Evolutionary conservation across 2,797 vertebrate genomes (phyloP).

Genomic region (Peromyscus nudipes): DNA sequence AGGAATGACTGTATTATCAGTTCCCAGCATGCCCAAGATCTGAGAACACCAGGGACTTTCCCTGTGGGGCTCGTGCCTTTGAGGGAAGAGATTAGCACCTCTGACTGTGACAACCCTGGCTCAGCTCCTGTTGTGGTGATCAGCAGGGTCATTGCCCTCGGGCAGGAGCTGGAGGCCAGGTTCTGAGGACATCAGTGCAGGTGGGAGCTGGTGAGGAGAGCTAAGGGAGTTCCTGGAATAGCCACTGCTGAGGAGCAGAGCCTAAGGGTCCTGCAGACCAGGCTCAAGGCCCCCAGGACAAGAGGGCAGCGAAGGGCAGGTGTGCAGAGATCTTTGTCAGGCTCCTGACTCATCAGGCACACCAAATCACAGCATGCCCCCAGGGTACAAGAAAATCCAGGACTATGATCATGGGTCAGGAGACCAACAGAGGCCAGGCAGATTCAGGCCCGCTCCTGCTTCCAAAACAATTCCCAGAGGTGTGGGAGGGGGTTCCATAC

Average conservation of each 20-base stretch:
- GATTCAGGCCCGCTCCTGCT: background rate
- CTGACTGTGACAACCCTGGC: background rate
- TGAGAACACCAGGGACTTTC: background rate
- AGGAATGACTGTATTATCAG: background rate
- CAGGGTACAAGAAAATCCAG: background rate
- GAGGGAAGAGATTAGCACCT: background rate
- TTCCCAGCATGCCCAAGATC: background rate
- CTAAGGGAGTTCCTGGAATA: background rate
- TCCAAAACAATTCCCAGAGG: rapidly evolving
- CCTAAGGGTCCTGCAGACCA: background rate
- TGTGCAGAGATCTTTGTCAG: background rate
- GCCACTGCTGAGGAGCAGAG: background rate
- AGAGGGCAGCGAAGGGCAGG: background rate
- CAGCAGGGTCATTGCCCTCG: background rate
- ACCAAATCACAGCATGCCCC: background rate
- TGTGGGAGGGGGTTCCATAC: background rate
- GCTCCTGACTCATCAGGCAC: too few relatives aligned
- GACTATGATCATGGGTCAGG: background rate
- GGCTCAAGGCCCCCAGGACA: background rate
- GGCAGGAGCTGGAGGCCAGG: background rate
- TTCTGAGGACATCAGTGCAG: background rate
- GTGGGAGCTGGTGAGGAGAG: background rate
- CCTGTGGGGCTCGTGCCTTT: background rate
- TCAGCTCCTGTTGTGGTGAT: background rate
- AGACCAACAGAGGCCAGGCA: background rate